These are phyloP conservation scores for Cerastoderma edule DNA, from an alignment of 2,888 invertebrate genomes.

Conservation along the genomic window DNA sequence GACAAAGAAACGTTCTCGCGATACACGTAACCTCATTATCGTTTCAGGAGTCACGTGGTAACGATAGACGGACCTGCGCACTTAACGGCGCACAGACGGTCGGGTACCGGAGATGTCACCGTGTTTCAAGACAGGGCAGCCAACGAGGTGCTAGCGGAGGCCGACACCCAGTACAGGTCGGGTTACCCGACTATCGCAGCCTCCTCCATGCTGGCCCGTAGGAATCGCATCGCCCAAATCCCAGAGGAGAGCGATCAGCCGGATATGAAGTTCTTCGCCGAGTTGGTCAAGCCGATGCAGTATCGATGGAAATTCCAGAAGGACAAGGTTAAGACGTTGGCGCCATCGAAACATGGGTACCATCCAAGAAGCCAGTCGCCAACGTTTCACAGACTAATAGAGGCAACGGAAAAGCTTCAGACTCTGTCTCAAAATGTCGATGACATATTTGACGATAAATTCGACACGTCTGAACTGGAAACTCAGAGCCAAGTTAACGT, in stretches of 20 bases:
- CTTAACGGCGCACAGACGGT: conserved; percentile 34
- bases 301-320: conserved; percentile 60
- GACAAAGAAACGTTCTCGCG: too few relatives aligned
- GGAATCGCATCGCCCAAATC: conserved; percentile 27
- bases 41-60: conserved; percentile 53
- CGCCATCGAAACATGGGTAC: conserved; percentile 73
- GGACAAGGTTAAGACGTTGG: conserved; percentile 61
- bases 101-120: conserved; percentile 29
- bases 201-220: conserved; percentile 48
- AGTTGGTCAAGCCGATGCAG: conserved; percentile 68
- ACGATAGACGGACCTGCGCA: conserved; percentile 53
- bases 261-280: conserved; percentile 65
- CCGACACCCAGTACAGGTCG: conserved; percentile 53
- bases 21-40: too few relatives aligned
- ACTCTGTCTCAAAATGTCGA: neutral
- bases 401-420: conserved; percentile 69
- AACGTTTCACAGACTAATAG: conserved; percentile 71
- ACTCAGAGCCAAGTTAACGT: conserved; percentile 42
- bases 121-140: conserved; percentile 56
- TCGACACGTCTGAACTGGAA: conserved; percentile 21
- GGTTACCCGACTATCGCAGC: conserved; percentile 58
- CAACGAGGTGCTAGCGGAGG: conserved; percentile 53
- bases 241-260: conserved; percentile 37
- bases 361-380: conserved; percentile 73
- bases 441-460: conserved; percentile 8